Evolutionary conservation across 2,113 vertebrate genomes (phyloP), one percentile per base, ranked within the genome.

Genomic region (Mirounga angustirostris): DNA sequence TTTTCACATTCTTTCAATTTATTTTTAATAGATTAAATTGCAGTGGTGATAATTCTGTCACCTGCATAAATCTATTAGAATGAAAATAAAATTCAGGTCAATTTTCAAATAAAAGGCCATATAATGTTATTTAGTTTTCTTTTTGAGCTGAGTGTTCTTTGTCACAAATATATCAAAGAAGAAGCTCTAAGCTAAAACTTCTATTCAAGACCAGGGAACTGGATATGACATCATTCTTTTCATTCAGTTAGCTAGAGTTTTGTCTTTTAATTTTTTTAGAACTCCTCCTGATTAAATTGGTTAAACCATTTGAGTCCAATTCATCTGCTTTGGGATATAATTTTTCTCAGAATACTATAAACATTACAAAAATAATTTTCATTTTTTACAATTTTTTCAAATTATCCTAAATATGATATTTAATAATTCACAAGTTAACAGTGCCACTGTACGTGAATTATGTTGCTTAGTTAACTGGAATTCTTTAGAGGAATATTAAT

Each of bases 371-470:
- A 89, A 89, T 73, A 89, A 40, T 67, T 97, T 94, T 96, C 54
- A 73, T 14, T 63, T 93, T 94, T 94, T 84, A 33, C 0, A 97
- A 46, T 69, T 80, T 87, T 98, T 97, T 18, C 22, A 94, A 98
- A 91, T 87, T 93, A 63, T 93, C 28, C 46, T 97, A 83, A 88
- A 78, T 93, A 82, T 67, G n/a, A 58, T 85, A 89, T 36, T 86
- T 85, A 97, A 94, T 93, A 93, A 97, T 88, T 97, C 33, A 96
- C 36, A 98, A 93, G 16, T 80, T 95, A 98, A 84, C 46, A 80
- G 43, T 91, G 74, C 21, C 33, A 89, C 30, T 67, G 36, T 95
- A 74, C 0, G 0, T 88, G 65, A 95, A 74, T 97, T 92, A 80
- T 92, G 80, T 50, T 81, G 71, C 67, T 78, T 84, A 79, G 84